Evolutionary conservation across 2,113 vertebrate genomes (phyloP).

Genomic region (Vidua macroura): DNA sequence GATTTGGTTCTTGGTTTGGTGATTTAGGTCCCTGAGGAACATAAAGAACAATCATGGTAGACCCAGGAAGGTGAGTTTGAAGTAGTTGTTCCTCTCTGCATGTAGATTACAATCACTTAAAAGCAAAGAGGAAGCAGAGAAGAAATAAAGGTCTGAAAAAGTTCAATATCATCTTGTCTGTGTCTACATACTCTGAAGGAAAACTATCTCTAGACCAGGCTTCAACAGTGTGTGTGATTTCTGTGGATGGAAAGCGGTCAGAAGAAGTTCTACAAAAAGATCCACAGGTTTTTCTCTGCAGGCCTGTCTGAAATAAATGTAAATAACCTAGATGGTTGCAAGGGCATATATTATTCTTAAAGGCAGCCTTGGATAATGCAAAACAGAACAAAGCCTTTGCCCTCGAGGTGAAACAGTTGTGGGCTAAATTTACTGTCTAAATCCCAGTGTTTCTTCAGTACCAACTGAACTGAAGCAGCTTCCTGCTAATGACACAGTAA

Average conservation of each 20-base stretch:
- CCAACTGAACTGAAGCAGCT: background rate
- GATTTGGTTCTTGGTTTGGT: background rate
- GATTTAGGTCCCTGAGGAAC: background rate
- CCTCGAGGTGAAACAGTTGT: background rate
- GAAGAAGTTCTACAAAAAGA: background rate
- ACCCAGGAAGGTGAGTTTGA: background rate
- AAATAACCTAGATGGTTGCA: background rate
- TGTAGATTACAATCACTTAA: background rate
- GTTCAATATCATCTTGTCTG: background rate
- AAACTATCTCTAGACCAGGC: background rate
- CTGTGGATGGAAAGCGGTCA: background rate
- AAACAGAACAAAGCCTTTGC: background rate
- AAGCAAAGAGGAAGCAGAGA: background rate
- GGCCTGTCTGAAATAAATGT: background rate
- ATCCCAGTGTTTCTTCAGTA: background rate
- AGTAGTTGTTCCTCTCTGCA: background rate
- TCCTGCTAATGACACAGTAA: background rate
- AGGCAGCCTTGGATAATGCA: background rate
- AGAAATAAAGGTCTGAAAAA: background rate
- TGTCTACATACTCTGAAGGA: background rate
- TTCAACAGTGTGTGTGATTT: background rate
- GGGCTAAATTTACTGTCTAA: background rate
- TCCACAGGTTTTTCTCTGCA: background rate
- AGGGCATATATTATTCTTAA: background rate
- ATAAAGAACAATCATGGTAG: background rate